Conservation (phyloP, 37 sponge, comb jelly and placozoan species). For the Hexactinellida sp. region DNA sequence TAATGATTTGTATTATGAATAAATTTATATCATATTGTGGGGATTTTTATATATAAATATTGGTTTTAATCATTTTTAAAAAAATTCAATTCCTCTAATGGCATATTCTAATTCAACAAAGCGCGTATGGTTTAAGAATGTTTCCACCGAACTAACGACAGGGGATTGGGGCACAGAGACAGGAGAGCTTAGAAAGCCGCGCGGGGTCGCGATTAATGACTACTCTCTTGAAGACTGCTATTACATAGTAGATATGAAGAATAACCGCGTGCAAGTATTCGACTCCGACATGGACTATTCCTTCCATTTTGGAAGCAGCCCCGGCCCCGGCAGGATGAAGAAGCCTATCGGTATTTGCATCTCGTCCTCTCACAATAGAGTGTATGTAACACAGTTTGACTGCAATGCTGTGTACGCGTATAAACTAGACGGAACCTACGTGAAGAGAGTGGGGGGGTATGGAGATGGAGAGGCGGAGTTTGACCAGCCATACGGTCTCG, state of each 20-base stretch:
- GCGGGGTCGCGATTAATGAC: not conserved
- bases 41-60: not conserved
- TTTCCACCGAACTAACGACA: not conserved
- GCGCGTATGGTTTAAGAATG: not conserved
- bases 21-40: no score
- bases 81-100: no score
- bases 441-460: not conserved
- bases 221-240: not conserved
- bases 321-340: not conserved
- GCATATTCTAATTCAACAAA: not conserved
- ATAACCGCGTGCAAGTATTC: slow-evolving; percentile 2
- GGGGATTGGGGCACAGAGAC: not conserved
- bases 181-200: not conserved
- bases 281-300: slow-evolving; percentile 12
- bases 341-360: not conserved
- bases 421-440: not conserved
- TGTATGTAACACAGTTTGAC: not conserved
- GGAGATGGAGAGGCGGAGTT: not conserved
- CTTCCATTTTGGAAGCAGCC: not conserved
- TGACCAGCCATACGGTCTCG: not conserved
- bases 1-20: no score
- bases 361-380: not conserved
- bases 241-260: not conserved
- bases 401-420: not conserved
- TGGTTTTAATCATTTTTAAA: not conserved